A percentile compares a stretch with the other conserved stretches of the same genome.
phyloP scores from a whole-genome alignment of 2,797 vertebrate genomes.

The Synanceia verrucosa region DNA sequence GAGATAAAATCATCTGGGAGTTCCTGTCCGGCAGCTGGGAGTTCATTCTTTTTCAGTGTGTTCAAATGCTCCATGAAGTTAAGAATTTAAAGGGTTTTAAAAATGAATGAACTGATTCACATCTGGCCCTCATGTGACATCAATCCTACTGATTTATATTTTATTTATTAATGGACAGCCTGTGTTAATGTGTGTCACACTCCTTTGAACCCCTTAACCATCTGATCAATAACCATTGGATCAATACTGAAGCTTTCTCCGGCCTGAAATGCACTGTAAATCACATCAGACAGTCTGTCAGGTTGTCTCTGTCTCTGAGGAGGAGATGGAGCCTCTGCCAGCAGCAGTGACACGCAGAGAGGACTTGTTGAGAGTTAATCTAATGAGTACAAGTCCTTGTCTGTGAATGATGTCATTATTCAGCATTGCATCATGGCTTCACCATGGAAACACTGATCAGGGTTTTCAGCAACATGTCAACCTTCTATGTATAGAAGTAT shows the following conservation, averaged over 20 bases:
- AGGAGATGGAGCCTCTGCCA: slow-evolving; percentile 14
- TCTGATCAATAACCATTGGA: slow-evolving; percentile 68
- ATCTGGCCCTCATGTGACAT: slow-evolving; percentile 57
- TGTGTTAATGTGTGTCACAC: slow-evolving; percentile 53
- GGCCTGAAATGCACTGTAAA: slow-evolving; percentile 36
- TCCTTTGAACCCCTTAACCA: slow-evolving; percentile 61
- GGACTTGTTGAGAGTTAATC: slow-evolving; percentile 39
- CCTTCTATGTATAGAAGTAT: slow-evolving; percentile 9
- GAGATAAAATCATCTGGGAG: slow-evolving; percentile 75
- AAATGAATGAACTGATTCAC: slow-evolving; percentile 53
- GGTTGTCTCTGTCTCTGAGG: slow-evolving; percentile 41
- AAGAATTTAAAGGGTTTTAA: slow-evolving; percentile 24
- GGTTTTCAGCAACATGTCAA: slow-evolving; percentile 42
- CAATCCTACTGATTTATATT: slow-evolving; percentile 38
- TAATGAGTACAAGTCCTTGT: slow-evolving; percentile 20
- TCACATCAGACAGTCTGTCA: slow-evolving; percentile 54
- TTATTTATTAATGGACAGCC: slow-evolving; percentile 60
- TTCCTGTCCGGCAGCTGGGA: slow-evolving; percentile 63
- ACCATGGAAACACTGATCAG: slow-evolving; percentile 21
- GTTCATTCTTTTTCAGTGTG: slow-evolving; percentile 66
- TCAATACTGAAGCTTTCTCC: slow-evolving; percentile 66
- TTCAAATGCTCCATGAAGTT: slow-evolving; percentile 48
- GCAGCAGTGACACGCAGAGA: slow-evolving; percentile 14
- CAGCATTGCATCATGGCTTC: slow-evolving; percentile 13
- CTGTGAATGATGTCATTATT: slow-evolving; percentile 37